Evolutionary conservation across 1,140 invertebrate species (phyloP).

Genomic region (Laupala kohalensis): DNA sequence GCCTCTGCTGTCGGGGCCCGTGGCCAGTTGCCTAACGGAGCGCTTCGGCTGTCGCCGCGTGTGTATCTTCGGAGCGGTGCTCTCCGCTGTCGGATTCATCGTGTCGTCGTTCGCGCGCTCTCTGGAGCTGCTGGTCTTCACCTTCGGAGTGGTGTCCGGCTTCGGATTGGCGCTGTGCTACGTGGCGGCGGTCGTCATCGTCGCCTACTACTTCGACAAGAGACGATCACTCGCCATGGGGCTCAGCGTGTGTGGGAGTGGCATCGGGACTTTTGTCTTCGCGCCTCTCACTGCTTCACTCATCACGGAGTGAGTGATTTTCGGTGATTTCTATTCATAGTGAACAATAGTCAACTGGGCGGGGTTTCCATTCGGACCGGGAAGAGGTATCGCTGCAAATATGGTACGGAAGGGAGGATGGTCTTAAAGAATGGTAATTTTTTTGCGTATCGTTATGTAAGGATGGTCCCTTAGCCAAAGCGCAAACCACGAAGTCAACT

Average conservation of each 20-base stretch:
- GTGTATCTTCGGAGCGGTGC: constrained; percentile 63
- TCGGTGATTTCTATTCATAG: too few species aligned
- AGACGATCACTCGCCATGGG: constrained; percentile 79
- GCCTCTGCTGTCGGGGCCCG: constrained; percentile 70
- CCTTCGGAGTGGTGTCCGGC: constrained; percentile 73
- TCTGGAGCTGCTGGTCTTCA: constrained; percentile 66
- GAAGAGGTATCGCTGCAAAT: too few species aligned
- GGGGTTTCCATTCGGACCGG: too few species aligned
- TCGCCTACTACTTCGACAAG: constrained; percentile 93
- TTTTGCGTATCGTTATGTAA: too few species aligned
- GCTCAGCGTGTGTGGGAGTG: constrained; percentile 79
- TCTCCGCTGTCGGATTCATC: constrained; percentile 69
- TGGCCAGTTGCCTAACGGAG: constrained; percentile 78
- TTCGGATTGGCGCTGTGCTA: constrained; percentile 78
- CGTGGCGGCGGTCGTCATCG: constrained; percentile 82
- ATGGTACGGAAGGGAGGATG: too few species aligned
- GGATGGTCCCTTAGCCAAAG: too few species aligned
- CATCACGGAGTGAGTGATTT: constrained; percentile 51
- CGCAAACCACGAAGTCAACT: too few species aligned
- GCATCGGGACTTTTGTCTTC: constrained; percentile 82
- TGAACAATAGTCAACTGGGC: too few species aligned
- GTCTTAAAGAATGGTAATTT: too few species aligned
- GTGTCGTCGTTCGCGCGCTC: constrained; percentile 62
- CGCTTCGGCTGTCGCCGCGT: constrained; percentile 65
- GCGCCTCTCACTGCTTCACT: constrained; percentile 70